phyloP scores from a whole-genome alignment of 2,888 invertebrate species.

The Drosophila vallismaia region DNA sequence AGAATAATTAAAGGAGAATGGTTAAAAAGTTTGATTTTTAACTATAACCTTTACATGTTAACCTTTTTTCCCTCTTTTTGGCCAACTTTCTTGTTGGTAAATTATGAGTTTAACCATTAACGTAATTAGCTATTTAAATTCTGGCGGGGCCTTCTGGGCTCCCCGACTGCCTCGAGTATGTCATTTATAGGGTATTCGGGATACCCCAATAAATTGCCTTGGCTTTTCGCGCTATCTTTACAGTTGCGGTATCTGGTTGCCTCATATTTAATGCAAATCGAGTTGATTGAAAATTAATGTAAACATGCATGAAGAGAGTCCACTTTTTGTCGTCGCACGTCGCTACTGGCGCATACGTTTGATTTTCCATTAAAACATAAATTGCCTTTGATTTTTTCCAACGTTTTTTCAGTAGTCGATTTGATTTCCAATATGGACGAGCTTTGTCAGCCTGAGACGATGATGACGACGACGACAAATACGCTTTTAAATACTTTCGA shows the following conservation, averaged over 20 bases:
- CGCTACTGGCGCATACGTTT: constrained; percentile 45
- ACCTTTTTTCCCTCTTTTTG: too few species aligned
- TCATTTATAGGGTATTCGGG: constrained; percentile 17
- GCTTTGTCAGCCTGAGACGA: constrained; percentile 13
- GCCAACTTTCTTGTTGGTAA: not conserved
- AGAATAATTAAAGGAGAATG: too few species aligned
- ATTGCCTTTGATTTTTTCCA: constrained; percentile 4
- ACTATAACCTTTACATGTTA: too few species aligned
- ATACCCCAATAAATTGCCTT: not conserved
- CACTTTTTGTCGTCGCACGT: constrained; percentile 10
- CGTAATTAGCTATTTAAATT: constrained; percentile 14
- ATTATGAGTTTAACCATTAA: not conserved
- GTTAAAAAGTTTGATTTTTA: too few species aligned
- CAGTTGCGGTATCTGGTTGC: constrained; percentile 25
- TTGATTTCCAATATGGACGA: constrained; percentile 44
- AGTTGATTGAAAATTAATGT: constrained; percentile 74
- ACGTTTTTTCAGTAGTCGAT: constrained; percentile 62
- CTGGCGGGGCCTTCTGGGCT: not conserved
- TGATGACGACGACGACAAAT: constrained; percentile 60
- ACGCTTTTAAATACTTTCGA: constrained; percentile 64
- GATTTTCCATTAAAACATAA: constrained; percentile 37
- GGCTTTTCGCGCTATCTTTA: constrained; percentile 26
- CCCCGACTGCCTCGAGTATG: not conserved
- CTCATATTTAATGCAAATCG: constrained; percentile 67
- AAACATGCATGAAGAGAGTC: constrained; percentile 61